phyloP scores from a whole-genome alignment of 2,888 invertebrate genomes.

The Papilio protenor region DNA sequence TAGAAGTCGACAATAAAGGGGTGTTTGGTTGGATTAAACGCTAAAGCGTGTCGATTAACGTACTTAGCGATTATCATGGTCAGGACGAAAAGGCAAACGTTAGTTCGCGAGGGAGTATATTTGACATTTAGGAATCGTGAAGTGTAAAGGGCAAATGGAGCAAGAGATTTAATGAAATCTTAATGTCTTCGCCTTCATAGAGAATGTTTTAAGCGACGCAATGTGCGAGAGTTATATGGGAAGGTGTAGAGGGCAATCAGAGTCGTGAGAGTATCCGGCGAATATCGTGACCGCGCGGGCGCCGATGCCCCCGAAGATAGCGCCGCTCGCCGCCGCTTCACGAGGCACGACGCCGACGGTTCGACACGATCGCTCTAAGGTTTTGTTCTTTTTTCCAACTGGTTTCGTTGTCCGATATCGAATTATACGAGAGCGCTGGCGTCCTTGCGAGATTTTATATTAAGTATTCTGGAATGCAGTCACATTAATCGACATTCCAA shows the following conservation, averaged over 20 bases:
- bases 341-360: slow-evolving; percentile 71
- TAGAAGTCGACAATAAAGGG: slow-evolving; percentile 60
- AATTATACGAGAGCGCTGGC: slow-evolving; percentile 47
- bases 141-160: slow-evolving; percentile 56
- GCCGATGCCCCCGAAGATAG: slow-evolving; percentile 78
- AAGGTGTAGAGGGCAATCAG: slow-evolving; percentile 80
- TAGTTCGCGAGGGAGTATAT: slow-evolving; percentile 48
- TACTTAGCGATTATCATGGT: slow-evolving; percentile 74
- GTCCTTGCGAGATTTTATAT: slow-evolving; percentile 73
- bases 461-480: slow-evolving; percentile 79
- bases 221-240: slow-evolving; percentile 66
- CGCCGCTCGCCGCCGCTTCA: slow-evolving; percentile 81
- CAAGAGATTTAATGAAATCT: slow-evolving; percentile 45
- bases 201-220: slow-evolving; percentile 56
- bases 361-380: slow-evolving; percentile 70
- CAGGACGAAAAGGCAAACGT: slow-evolving; percentile 69
- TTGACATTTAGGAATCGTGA: slow-evolving; percentile 59
- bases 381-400: slow-evolving; percentile 55
- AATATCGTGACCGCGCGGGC: slow-evolving; percentile 80
- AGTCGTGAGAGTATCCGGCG: slow-evolving; percentile 69
- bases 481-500: slow-evolving; percentile 77
- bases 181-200: slow-evolving; percentile 44
- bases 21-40: slow-evolving; percentile 72
- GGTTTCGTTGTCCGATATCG: slow-evolving; percentile 5
- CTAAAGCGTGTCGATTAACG: slow-evolving; percentile 68